Conservation (phyloP, 1,140 invertebrate genomes). For the Diachasma alloeum region DNA sequence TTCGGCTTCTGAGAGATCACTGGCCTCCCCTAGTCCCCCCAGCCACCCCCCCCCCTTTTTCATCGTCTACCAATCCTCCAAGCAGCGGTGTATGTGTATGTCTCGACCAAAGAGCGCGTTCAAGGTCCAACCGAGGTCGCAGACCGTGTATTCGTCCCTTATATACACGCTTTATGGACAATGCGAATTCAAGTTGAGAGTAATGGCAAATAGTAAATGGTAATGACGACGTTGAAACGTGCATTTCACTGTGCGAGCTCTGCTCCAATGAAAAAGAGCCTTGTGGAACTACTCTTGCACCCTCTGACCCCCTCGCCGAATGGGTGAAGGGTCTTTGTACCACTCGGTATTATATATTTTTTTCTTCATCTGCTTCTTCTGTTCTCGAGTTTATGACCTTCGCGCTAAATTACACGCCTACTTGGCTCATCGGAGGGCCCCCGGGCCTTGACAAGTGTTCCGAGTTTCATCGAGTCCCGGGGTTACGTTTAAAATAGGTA, state of each 20-base stretch:
- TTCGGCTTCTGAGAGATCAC: not conserved
- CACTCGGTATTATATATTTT: not conserved
- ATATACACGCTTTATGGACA: conserved; percentile 1
- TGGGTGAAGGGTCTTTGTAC: not conserved
- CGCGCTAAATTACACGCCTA: conserved; percentile 16
- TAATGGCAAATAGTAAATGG: conserved; percentile 25
- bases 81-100: not conserved
- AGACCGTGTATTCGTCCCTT: conserved; percentile 34
- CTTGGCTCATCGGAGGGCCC: not conserved
- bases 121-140: conserved; percentile 61
- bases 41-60: conserved; percentile 37
- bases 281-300: conserved; percentile 34
- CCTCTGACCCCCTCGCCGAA: not conserved
- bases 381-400: conserved; percentile 6
- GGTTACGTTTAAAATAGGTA: not conserved
- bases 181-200: conserved; percentile 14
- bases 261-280: not conserved
- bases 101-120: conserved; percentile 43
- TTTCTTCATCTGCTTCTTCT: not conserved
- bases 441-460: not conserved
- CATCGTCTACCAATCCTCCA: conserved; percentile 15
- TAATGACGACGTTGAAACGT: conserved; percentile 10
- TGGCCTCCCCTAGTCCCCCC: conserved; percentile 35
- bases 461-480: not conserved
- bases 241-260: not conserved